phyloP scores from a whole-genome alignment of 2,888 invertebrate species.

The Torymus aiolomorphi region DNA sequence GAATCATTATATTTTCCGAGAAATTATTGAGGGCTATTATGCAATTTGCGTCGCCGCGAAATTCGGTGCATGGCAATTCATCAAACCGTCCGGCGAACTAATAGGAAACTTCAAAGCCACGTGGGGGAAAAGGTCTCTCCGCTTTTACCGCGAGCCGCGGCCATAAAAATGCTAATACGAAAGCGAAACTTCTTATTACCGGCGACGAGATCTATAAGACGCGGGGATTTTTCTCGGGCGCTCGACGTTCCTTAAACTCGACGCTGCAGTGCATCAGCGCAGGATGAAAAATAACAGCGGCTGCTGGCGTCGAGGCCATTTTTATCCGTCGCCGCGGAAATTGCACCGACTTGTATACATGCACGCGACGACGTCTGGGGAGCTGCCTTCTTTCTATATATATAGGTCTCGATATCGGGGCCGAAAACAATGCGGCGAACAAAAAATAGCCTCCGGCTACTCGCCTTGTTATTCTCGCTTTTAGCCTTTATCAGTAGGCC shows the following conservation, averaged over 20 bases:
- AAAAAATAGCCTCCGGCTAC: neutral
- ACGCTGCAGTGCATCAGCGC: neutral
- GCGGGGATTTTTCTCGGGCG: neutral
- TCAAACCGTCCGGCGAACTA: too few species aligned
- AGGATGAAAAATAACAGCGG: neutral
- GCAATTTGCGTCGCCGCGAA: too few species aligned
- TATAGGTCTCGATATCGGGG: constrained; percentile 20
- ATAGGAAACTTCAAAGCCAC: too few species aligned
- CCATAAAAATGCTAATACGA: neutral
- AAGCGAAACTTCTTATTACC: neutral
- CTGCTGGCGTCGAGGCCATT: constrained; percentile 1
- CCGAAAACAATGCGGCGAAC: constrained; percentile 17
- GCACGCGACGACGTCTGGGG: neutral
- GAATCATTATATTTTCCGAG: too few species aligned
- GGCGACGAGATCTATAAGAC: too few species aligned
- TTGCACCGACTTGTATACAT: neutral
- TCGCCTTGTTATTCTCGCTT: constrained; percentile 33
- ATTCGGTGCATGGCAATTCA: too few species aligned
- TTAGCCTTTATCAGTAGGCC: neutral
- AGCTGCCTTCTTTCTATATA: neutral
- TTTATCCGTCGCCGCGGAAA: constrained; percentile 15
- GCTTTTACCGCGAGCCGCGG: neutral
- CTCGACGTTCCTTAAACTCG: neutral
- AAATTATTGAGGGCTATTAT: too few species aligned
- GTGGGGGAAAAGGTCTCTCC: too few species aligned